phyloP scores from a whole-genome alignment of 2,797 vertebrate species.

The Agapornis canus region DNA sequence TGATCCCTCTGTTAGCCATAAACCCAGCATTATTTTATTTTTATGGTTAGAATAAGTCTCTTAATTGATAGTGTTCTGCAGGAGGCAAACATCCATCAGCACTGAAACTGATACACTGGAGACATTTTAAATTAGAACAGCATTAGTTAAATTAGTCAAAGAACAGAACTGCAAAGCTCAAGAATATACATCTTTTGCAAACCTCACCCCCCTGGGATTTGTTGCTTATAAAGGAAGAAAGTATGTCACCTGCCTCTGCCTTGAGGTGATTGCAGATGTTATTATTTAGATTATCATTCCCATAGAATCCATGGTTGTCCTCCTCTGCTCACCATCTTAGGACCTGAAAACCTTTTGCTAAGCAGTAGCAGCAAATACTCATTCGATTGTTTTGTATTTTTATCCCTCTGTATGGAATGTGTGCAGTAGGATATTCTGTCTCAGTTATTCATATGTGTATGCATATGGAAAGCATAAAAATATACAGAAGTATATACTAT shows the following conservation, averaged over 20 bases:
- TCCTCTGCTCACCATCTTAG: not conserved
- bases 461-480: not conserved
- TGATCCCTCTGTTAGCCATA: not conserved
- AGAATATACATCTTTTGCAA: not conserved
- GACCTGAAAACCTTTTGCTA: not conserved
- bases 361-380: not conserved
- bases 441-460: not conserved
- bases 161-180: not conserved
- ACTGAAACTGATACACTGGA: not conserved
- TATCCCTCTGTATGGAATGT: not conserved
- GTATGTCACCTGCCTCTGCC: not conserved
- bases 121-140: not conserved
- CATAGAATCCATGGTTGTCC: not conserved
- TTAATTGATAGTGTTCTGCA: constrained; percentile 44
- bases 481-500: accelerated
- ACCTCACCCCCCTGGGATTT: not conserved
- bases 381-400: not conserved
- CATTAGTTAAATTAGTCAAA: not conserved
- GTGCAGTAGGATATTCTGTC: not conserved
- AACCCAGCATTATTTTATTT: constrained; percentile 28
- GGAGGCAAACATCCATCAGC: constrained; percentile 12
- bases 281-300: not conserved
- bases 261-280: not conserved
- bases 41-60: constrained; percentile 70
- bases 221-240: not conserved